Evolutionary conservation across 2,888 invertebrate genomes (phyloP).

Genomic region (Microctonus aethiopoides): DNA sequence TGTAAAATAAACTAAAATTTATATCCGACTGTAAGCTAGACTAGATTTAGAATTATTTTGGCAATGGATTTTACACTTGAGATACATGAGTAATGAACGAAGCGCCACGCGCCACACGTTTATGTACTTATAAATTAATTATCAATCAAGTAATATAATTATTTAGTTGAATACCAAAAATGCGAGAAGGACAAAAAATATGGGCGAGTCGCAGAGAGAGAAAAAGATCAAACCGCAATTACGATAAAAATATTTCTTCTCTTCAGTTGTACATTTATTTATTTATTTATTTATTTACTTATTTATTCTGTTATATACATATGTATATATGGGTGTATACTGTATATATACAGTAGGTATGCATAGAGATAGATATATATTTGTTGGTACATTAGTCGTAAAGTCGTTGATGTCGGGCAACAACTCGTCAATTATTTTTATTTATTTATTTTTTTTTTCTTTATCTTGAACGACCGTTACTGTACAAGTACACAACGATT

Average conservation of each 20-base stretch:
- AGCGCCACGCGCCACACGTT: slow-evolving; percentile 19
- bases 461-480: not conserved
- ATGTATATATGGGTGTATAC: no score
- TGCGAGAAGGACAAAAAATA: not conserved
- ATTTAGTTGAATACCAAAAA: not conserved
- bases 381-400: not conserved
- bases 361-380: no score
- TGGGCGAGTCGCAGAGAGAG: not conserved
- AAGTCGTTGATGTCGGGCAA: not conserved
- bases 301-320: no score
- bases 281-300: no score
- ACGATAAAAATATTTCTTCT: slow-evolving; percentile 13
- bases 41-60: not conserved
- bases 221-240: not conserved
- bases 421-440: not conserved
- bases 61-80: not conserved
- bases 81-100: not conserved
- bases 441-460: not conserved
- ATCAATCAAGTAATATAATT: slow-evolving; percentile 5
- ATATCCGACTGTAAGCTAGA: not conserved
- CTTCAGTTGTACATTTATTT: not conserved
- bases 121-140: slow-evolving; percentile 6
- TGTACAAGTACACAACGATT: no score
- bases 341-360: no score
- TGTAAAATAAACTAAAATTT: not conserved